phyloP scores from a whole-genome alignment of 2,797 vertebrate genomes.

The Graptemys geographica region DNA sequence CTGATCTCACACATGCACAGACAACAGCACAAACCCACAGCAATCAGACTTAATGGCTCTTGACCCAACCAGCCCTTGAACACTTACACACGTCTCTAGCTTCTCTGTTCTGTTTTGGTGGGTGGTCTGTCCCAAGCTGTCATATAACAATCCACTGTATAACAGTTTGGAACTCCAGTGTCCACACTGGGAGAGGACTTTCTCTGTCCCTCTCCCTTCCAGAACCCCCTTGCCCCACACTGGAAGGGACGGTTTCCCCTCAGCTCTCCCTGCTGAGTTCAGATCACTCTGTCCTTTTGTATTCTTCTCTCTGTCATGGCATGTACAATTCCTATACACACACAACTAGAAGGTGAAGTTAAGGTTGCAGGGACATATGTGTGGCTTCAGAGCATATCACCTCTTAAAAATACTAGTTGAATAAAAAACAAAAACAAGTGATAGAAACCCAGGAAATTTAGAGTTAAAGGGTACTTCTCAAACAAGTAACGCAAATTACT shows the following conservation, averaged over 20 bases:
- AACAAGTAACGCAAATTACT: not conserved
- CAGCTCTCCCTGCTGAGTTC: not conserved
- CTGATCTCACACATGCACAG: not conserved
- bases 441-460: constrained; percentile 8
- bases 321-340: not conserved
- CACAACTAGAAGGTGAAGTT: constrained; percentile 3
- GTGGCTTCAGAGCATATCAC: constrained; percentile 2
- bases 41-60: not conserved
- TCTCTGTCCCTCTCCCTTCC: not conserved
- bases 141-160: not conserved
- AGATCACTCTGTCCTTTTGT: not conserved
- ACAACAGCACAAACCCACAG: not conserved
- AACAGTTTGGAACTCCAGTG: not conserved
- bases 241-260: not conserved
- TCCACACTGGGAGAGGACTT: not conserved
- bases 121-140: not conserved
- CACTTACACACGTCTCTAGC: not conserved
- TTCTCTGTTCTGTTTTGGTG: not conserved
- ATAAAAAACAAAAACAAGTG: constrained; percentile 4
- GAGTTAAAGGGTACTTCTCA: constrained; percentile 3
- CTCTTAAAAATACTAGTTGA: constrained; percentile 27
- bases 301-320: not conserved
- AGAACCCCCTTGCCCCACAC: not conserved
- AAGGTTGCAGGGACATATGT: not conserved
- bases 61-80: not conserved